Conservation (phyloP, 2,888 invertebrate species). For the Mellilla xanthometata region DNA sequence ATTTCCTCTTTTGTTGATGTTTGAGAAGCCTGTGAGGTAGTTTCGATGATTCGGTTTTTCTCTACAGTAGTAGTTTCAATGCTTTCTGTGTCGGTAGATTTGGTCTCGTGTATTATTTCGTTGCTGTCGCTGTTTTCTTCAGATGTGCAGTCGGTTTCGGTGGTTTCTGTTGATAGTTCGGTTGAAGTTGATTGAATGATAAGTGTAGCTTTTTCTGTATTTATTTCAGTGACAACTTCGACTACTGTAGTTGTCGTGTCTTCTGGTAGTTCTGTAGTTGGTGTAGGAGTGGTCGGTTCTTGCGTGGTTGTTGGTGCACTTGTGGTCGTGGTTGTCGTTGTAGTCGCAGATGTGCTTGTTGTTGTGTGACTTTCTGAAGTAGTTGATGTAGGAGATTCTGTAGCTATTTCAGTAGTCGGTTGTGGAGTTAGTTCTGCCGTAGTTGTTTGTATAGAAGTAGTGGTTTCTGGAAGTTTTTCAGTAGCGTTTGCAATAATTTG, state of each 20-base stretch:
- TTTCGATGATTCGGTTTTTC: background rate
- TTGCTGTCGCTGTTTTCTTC: conserved; percentile 67
- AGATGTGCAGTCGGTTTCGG: conserved; percentile 42
- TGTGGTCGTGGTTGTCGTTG: conserved; percentile 26
- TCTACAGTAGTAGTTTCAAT: conserved; percentile 28
- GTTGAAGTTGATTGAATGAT: conserved; percentile 32
- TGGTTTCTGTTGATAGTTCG: conserved; percentile 35
- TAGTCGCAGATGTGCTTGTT: conserved; percentile 25
- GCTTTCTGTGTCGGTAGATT: conserved; percentile 28
- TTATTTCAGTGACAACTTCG: conserved; percentile 58
- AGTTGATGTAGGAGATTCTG: conserved; percentile 21
- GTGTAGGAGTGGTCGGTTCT: conserved; percentile 40
- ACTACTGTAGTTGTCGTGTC: conserved; percentile 55
- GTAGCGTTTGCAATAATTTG: conserved; percentile 49
- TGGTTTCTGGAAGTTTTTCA: conserved; percentile 34
- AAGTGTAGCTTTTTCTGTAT: conserved; percentile 52
- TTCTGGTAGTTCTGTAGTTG: conserved; percentile 40
- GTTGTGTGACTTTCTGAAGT: conserved; percentile 34
- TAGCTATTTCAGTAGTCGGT: conserved; percentile 21
- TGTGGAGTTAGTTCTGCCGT: conserved; percentile 24
- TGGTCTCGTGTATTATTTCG: conserved; percentile 53
- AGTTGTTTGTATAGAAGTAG: conserved; percentile 27
- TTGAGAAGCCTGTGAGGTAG: background rate
- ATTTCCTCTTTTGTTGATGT: background rate
- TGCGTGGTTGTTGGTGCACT: conserved; percentile 32